Evolutionary conservation across 2,797 vertebrate genomes (phyloP).

Genomic region (Anguilla megastoma): DNA sequence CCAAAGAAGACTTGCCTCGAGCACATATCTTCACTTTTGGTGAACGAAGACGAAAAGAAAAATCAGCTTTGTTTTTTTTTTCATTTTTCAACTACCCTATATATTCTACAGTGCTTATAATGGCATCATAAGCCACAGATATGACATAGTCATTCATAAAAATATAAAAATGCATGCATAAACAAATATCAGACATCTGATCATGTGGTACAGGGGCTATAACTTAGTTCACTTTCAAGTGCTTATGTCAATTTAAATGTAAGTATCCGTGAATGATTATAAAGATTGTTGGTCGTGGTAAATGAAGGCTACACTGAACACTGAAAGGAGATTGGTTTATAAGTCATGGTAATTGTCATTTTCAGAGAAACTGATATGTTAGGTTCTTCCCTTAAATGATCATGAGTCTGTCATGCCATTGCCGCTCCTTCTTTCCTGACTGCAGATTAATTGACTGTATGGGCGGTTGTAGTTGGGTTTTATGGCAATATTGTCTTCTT

Average conservation of each 20-base stretch:
- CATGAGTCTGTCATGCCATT: neutral
- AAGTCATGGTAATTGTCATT: neutral
- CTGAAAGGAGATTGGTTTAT: neutral
- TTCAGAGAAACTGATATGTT: neutral
- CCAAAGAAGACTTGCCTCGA: constrained; percentile 12
- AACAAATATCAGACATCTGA: neutral
- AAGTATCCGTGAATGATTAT: neutral
- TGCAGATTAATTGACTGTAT: neutral
- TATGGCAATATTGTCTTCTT: neutral
- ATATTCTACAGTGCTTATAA: neutral
- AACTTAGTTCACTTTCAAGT: neutral
- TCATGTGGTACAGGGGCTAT: neutral
- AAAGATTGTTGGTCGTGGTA: neutral
- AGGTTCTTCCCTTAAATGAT: neutral
- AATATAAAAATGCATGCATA: neutral
- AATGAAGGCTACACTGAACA: neutral
- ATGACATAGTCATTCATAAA: constrained; percentile 1
- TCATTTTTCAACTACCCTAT: neutral
- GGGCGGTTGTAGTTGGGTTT: neutral
- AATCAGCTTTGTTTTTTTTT: constrained; percentile 9
- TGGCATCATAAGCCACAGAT: neutral
- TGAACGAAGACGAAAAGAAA: neutral
- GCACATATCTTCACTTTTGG: constrained; percentile 15
- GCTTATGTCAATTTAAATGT: neutral
- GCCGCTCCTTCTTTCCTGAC: neutral